A percentile compares a stretch with the other conserved stretches of the same genome.
Conservation (phyloP, 2,113 vertebrate species). For the Podarcis raffonei region DNA sequence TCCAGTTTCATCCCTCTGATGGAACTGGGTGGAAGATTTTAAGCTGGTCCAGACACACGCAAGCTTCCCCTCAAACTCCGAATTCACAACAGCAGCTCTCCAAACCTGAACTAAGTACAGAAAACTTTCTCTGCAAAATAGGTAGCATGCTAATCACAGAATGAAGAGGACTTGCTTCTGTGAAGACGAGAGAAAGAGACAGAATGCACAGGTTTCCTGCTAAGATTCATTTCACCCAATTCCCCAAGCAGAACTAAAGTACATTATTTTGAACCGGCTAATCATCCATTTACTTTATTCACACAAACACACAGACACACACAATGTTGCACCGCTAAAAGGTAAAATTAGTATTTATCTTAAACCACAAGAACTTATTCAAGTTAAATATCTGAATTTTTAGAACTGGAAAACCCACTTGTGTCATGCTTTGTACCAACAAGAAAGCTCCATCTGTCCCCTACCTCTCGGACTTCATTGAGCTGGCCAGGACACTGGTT, state of each 20-base stretch:
- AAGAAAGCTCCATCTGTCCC: conserved; percentile 24
- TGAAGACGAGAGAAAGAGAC: not conserved
- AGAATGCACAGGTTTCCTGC: not conserved
- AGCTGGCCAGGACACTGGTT: conserved; percentile 86
- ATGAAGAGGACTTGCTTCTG: not conserved
- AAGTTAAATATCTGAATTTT: not conserved
- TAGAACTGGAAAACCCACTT: not conserved
- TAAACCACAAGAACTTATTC: not conserved
- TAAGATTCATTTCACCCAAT: not conserved
- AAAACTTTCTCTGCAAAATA: not conserved
- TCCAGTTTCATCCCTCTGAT: not conserved
- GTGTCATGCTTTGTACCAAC: not conserved
- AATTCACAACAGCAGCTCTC: not conserved
- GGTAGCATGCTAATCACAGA: not conserved
- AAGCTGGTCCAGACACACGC: not conserved
- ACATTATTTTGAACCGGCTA: not conserved
- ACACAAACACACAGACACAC: not conserved
- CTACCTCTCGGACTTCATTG: conserved; percentile 94
- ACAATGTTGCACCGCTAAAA: not conserved
- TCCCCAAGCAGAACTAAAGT: not conserved
- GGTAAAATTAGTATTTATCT: not conserved
- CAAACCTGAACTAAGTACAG: not conserved
- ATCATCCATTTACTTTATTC: not conserved
- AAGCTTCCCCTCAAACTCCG: not conserved
- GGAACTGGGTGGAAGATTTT: too few species aligned